phyloP scores from a whole-genome alignment of 2,888 invertebrate genomes.

The Nomada fucata region DNA sequence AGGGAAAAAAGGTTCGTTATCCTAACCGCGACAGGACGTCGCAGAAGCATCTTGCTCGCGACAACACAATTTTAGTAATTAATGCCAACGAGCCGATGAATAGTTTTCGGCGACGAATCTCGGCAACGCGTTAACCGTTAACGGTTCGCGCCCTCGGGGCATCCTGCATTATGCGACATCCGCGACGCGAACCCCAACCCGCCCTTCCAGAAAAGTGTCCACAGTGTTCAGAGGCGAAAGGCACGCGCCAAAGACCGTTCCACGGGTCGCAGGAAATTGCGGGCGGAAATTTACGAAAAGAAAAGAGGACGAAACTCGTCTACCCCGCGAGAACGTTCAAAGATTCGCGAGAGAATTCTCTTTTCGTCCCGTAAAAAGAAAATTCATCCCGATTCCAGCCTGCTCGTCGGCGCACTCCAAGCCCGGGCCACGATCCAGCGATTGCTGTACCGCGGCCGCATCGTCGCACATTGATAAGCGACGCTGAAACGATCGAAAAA shows the following conservation, averaged over 20 bases:
- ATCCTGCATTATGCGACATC: background rate
- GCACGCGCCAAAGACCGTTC: slow-evolving; percentile 9
- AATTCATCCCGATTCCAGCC: background rate
- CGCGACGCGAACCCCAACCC: background rate
- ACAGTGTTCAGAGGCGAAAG: background rate
- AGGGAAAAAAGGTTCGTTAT: too few relatives aligned
- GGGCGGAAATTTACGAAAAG: background rate
- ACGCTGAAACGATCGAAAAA: slow-evolving; percentile 39
- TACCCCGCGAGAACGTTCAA: background rate
- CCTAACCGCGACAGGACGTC: too few relatives aligned
- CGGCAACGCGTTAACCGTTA: too few relatives aligned
- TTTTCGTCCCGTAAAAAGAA: slow-evolving; percentile 4
- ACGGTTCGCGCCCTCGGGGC: too few relatives aligned
- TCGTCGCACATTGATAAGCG: slow-evolving; percentile 54
- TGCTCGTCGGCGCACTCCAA: slow-evolving; percentile 40
- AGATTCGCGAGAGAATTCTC: slow-evolving; percentile 21
- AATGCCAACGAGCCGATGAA: too few relatives aligned
- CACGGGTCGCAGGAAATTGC: slow-evolving; percentile 26
- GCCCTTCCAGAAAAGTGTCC: background rate
- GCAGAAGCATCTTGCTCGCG: too few relatives aligned
- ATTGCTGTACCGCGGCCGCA: slow-evolving; percentile 31
- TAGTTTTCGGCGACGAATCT: too few relatives aligned
- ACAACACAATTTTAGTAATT: too few relatives aligned
- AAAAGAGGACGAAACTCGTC: background rate
- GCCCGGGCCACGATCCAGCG: slow-evolving; percentile 6